Base-by-base conservation (phyloP, 2,797 vertebrate genomes). In the Emydoidea blandingii region DNA sequence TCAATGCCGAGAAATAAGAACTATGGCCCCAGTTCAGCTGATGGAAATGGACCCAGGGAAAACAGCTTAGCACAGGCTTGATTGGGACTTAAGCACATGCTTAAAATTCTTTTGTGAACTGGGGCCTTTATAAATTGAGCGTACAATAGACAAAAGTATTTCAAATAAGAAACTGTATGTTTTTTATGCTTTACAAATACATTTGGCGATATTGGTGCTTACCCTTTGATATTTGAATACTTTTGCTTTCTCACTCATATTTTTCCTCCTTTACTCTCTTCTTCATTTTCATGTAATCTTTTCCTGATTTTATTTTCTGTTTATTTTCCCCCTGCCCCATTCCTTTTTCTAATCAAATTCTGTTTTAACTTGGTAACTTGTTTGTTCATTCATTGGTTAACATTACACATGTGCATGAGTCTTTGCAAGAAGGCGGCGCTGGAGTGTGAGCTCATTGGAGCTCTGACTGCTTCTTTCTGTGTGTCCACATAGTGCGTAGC, bases 1-100 rank as follows among this genome's bases (percentile, higher is more conserved):
- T 23, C 83, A 79, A 15, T 27, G 37, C 72, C 78, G 18, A 93
- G 72, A 44, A 65, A 74, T 89, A 68, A 93, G 72, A 41, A 65
- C 54, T 89, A 59, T 0, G 0, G 34, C 31, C 81, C 54, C 86
- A 15, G 4, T 78, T 88, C 31, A 5, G 19, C 23, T 27, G 18
- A 9, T n/a, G 62, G 62, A 68, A 68, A 68, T 76, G 37, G 72
- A 76, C 72, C 11, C 72, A 74, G 72, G 16, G 23, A 44, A 74
- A 76, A 47, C 72, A 47, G 56, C 41, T 27, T 44, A 25, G 23
- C 21, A 76, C 41, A 68, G 62, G 62, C n/a, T n/a, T 37, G 34
- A 8, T 8, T 59, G 62, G n/a, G n/a, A 68, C 62, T 68, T 68
- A 68, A 18, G 18, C 37, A 76, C 25, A 41, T 47, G 37, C 72